Conservation (phyloP, 1,140 invertebrate genomes). For the Apolygus lucorum region DNA sequence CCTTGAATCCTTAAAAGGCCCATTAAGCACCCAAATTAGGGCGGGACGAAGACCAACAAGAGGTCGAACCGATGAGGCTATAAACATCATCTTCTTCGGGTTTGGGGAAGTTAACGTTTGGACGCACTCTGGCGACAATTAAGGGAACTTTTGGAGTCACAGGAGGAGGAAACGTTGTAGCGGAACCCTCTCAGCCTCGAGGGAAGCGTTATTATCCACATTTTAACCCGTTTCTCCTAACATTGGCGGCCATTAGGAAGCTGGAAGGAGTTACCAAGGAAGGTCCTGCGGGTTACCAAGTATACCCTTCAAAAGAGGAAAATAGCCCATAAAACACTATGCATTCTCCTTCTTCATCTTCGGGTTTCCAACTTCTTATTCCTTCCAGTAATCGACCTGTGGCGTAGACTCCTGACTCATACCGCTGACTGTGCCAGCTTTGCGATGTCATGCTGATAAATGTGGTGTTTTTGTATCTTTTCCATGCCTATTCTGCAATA, state of each 20-base stretch:
- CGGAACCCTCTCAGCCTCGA: not conserved
- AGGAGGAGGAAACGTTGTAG: not conserved
- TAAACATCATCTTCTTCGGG: not conserved
- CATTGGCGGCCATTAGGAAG: not conserved
- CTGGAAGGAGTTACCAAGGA: not conserved
- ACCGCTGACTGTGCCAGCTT: too few species aligned
- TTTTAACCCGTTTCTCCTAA: not conserved
- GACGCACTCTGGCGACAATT: not conserved
- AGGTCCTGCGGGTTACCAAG: not conserved
- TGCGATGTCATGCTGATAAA: too few species aligned
- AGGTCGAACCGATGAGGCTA: not conserved
- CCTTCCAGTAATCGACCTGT: too few species aligned
- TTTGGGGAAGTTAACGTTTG: not conserved
- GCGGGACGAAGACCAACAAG: not conserved
- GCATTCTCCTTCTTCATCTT: too few species aligned
- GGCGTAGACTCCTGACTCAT: too few species aligned
- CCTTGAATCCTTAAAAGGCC: not conserved
- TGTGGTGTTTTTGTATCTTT: too few species aligned
- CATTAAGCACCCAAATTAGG: not conserved
- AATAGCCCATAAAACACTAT: not conserved
- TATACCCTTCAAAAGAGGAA: not conserved
- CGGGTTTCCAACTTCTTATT: too few species aligned
- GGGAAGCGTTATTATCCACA: not conserved
- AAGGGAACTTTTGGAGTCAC: not conserved
- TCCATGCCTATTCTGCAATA: too few species aligned